Conservation (phyloP, 2,113 vertebrate species). For the Rhea americana region DNA sequence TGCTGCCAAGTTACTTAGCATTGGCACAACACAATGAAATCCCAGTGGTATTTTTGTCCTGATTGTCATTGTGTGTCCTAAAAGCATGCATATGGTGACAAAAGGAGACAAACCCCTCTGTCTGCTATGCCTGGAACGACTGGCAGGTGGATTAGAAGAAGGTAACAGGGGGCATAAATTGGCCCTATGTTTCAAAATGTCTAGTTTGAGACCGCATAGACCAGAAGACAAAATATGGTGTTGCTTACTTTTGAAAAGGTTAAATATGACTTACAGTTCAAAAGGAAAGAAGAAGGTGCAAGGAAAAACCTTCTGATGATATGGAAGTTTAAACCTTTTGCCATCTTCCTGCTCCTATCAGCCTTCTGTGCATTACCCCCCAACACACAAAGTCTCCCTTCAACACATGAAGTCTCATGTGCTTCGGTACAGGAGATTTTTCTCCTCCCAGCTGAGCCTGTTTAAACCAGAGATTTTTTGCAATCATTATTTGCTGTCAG, state of each 20-base stretch:
- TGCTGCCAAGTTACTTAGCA: conserved; percentile 39
- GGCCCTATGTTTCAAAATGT: not conserved
- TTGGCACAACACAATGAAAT: conserved; percentile 40
- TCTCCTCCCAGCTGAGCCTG: not conserved
- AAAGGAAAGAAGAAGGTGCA: not conserved
- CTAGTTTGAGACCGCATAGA: conserved; percentile 9
- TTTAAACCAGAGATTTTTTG: not conserved
- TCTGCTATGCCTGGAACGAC: not conserved
- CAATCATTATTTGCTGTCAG: conserved; percentile 40
- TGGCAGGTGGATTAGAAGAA: conserved; percentile 12
- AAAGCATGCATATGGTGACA: conserved; percentile 47
- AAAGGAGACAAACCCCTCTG: conserved; percentile 15
- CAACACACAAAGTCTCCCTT: not conserved
- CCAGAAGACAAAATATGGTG: not conserved
- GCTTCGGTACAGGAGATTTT: conserved; percentile 9
- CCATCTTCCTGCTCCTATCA: not conserved
- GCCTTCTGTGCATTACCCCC: not conserved
- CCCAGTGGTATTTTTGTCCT: conserved; percentile 45
- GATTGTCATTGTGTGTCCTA: conserved; percentile 42
- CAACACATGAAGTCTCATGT: not conserved
- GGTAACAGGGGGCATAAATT: not conserved
- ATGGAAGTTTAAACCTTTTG: not conserved
- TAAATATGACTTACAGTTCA: not conserved
- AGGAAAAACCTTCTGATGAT: not conserved
- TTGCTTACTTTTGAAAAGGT: conserved; percentile 9